phyloP scores from a whole-genome alignment of 2,797 vertebrate species.

The Lepilemur ruficaudatus region DNA sequence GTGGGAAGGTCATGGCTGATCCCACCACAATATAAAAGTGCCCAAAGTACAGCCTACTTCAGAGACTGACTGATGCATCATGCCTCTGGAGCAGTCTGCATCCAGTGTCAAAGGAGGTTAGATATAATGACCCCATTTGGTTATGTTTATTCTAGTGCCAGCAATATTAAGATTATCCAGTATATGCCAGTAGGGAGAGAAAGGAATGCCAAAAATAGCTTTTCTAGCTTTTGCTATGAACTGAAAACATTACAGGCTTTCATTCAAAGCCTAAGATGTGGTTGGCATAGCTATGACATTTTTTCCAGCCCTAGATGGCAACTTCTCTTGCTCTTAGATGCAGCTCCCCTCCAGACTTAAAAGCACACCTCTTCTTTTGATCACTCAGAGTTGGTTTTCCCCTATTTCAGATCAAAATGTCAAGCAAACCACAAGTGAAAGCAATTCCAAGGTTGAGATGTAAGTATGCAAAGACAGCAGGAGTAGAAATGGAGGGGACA shows the following conservation, averaged over 20 bases:
- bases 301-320: background rate
- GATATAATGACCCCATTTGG: background rate
- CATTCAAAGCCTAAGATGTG: background rate
- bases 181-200: background rate
- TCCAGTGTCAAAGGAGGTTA: background rate
- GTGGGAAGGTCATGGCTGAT: background rate
- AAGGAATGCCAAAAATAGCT: constrained; percentile 10
- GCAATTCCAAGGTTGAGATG: background rate
- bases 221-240: background rate
- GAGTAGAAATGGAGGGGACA: background rate
- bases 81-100: background rate
- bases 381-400: background rate
- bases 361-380: background rate
- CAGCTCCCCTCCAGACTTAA: background rate
- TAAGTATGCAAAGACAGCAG: background rate
- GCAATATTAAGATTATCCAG: background rate
- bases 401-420: background rate
- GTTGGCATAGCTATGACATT: background rate
- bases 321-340: background rate
- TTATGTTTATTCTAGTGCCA: background rate
- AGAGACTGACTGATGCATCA: background rate
- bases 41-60: background rate
- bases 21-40: background rate
- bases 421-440: background rate
- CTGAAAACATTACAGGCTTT: background rate